A percentile compares a stretch with the other conserved stretches of the same genome.
Evolutionary conservation across 2,888 invertebrate genomes (phyloP).

Genomic region (Leptopterna dolabrata): DNA sequence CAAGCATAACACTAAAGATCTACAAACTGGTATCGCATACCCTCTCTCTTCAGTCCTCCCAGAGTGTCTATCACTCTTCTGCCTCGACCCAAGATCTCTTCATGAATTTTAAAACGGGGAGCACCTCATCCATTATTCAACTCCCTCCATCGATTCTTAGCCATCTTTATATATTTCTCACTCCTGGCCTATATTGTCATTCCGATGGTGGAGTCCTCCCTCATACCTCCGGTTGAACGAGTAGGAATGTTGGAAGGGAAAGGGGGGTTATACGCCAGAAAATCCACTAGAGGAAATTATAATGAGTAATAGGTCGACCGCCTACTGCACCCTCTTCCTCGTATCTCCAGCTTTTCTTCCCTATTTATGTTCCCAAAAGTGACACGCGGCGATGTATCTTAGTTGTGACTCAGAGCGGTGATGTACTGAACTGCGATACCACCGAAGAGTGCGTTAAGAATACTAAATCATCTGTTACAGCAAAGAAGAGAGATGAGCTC

Average conservation of each 20-base stretch:
- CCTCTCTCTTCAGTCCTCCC: not conserved
- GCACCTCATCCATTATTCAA: constrained; percentile 49
- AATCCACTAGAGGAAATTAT: constrained; percentile 37
- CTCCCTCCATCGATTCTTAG: constrained; percentile 45
- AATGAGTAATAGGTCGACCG: constrained; percentile 37
- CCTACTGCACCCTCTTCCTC: not conserved
- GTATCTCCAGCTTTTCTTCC: not conserved
- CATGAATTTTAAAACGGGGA: constrained; percentile 50
- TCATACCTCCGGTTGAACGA: not conserved
- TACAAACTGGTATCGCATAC: not conserved
- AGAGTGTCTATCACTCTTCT: constrained; percentile 41
- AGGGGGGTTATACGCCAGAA: not conserved
- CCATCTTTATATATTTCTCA: constrained; percentile 52
- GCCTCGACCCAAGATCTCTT: constrained; percentile 42
- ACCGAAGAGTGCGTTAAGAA: not conserved
- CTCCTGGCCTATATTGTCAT: constrained; percentile 52
- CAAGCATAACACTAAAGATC: not conserved
- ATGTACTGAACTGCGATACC: not conserved
- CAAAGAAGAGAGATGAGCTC: too few relatives aligned
- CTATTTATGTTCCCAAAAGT: not conserved
- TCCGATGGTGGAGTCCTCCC: constrained; percentile 6
- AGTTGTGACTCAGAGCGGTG: not conserved
- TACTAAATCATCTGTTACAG: not conserved
- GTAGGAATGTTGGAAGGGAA: not conserved
- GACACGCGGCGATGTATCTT: not conserved